Evolutionary conservation across 2,797 vertebrate genomes (phyloP), one percentile per base, ranked within the genome.

Genomic region (Neostethus bicornis): DNA sequence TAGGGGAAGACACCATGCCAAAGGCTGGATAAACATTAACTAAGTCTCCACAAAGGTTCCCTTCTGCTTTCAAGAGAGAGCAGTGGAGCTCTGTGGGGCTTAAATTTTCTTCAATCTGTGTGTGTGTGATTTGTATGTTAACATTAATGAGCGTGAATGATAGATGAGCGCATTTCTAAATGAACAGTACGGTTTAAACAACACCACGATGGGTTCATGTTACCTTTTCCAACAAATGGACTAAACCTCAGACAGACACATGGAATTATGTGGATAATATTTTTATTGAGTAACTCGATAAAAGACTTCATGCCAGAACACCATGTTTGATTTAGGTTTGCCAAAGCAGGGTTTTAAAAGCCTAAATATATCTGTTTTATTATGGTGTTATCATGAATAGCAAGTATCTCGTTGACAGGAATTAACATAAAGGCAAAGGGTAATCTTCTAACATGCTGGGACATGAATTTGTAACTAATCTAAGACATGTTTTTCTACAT

Each of bases 1-100:
- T 83, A 76, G 11, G 8, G 74, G 74, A 77, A 85, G 80, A 83
- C 81, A 75, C 75, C 52, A 25, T 60, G 75, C 77, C 70, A 72
- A 73, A 70, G 61, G 80, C 79, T 80, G 80, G 73, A 79, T 77
- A 79, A 85, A 86, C 75, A 81, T 68, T 63, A 76, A 67, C 63
- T 74, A 67, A 73, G 63, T 73, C 47, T 66, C 41, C 24, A 41
- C 44, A 66, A 49, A 62, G 55, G 51, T 32, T 63, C 39, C 39
- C 34, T 8, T 16, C 51, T 56, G 53, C 43, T 51, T 32, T 31
- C 44, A 42, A 35, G 50, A 21, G 12, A 45, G 61, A 24, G 29
- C 28, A 11, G 29, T 13, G 54, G 55, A 39, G 43, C 61, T 44
- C 9, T 26, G 35, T 54, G 35, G 60, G 54, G 66, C 61, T 62